These are phyloP conservation scores for Tangara arthus DNA, from an alignment of 2,797 vertebrate genomes.

Conservation along the genomic window DNA sequence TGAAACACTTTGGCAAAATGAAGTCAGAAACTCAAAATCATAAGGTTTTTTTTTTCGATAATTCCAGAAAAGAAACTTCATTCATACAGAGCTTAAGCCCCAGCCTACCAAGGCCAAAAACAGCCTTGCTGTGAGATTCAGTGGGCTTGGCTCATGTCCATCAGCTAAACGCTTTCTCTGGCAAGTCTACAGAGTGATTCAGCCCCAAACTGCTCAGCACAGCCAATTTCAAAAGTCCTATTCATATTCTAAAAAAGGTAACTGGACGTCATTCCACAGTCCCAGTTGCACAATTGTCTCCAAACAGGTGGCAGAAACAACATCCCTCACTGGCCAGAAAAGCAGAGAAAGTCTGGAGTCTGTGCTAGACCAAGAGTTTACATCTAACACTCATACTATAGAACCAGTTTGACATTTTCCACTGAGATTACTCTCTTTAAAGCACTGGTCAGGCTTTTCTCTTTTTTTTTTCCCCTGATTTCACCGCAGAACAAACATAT, in stretches of 20 bases:
- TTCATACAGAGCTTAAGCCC: neutral
- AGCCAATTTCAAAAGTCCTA: constrained; percentile 55
- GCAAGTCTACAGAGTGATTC: constrained; percentile 46
- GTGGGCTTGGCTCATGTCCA: constrained; percentile 35
- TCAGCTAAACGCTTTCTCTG: constrained; percentile 22
- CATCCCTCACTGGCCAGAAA: neutral
- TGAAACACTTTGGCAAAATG: neutral
- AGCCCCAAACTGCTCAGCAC: constrained; percentile 17
- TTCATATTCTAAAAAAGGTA: constrained; percentile 59
- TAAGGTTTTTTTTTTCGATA: neutral
- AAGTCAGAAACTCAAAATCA: neutral
- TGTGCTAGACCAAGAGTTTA: neutral
- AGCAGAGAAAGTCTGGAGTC: neutral
- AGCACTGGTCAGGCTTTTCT: neutral
- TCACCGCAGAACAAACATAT: neutral
- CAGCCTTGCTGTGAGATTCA: constrained; percentile 21
- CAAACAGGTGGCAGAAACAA: constrained; percentile 50
- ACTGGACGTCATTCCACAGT: constrained; percentile 38
- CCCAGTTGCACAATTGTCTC: constrained; percentile 54
- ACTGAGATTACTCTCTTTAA: neutral
- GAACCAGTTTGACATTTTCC: neutral
- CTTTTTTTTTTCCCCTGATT: neutral
- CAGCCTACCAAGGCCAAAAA: neutral
- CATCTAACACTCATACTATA: neutral
- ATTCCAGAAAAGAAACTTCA: neutral